Base-by-base conservation (phyloP, 1,140 invertebrate genomes). In the Macrotrachela quadricornifera region DNA sequence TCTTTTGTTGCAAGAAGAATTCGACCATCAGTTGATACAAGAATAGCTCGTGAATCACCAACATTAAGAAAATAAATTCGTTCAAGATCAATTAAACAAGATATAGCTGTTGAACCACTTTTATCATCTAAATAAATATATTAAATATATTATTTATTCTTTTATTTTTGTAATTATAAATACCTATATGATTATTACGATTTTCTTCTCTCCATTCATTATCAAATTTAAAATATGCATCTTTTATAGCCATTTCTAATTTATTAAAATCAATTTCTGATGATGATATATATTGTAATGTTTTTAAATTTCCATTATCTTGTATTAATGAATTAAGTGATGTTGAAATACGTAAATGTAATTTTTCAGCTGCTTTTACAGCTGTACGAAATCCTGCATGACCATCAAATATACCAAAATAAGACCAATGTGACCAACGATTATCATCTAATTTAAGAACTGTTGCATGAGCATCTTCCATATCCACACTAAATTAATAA, bases 401-500 rank as follows among this genome's bases (percentile, higher is more conserved):
- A 0, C 92, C 92, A 74, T 99, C 92, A 69, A 96, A 97, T 1
- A 99, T 88, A 1, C 85, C 92, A 74, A 97, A 99, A 68, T 95
- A 96, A 46, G 86, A 90, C 87, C 88, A 94, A 62, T 90, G 82
- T 46, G 80, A 77, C 4, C 90, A 71, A 15, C 77, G 77, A 51
- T 78, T 46, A 58, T 65, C 60, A 12, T 66, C 63, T 18, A 75
- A 61, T 45, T 64, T 63, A 45, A 76, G 64, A 49, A 73, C 62
- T 41, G 85, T 87, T 71, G 79, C 78, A 66, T 97, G 91, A 43
- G 91, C 87, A 74, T 99, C 92, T 69, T 97, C 92, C 71, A 73
- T 73, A 67, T 95, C 90, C 61, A 87, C 80, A 54, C 92, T 30
- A 30, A 30, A 30, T 4, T 2, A 30, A 30, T 30, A 30, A 2